phyloP scores from a whole-genome alignment of 2,113 vertebrate genomes.

The Cathartes aura region DNA sequence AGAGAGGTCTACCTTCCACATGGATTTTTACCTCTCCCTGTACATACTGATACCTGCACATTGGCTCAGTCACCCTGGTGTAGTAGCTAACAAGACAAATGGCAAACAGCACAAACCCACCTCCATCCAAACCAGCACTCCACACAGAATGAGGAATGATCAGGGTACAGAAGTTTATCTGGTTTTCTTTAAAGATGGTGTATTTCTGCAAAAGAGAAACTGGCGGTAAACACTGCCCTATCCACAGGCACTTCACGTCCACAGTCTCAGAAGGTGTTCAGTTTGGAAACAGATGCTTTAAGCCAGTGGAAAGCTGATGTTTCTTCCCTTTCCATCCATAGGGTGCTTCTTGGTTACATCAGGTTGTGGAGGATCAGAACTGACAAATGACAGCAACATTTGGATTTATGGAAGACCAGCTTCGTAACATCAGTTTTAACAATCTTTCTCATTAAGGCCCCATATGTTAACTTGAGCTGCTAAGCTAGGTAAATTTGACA shows the following conservation, averaged over 20 bases:
- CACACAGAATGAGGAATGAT: not conserved
- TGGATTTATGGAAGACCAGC: not conserved
- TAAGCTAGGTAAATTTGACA: not conserved
- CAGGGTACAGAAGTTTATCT: not conserved
- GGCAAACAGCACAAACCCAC: not conserved
- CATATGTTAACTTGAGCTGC: not conserved
- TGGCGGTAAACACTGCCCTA: not conserved
- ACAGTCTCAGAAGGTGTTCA: not conserved
- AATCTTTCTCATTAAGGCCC: not conserved
- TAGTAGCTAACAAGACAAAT: not conserved
- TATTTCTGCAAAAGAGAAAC: not conserved
- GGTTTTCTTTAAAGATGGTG: not conserved
- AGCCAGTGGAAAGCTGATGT: not conserved
- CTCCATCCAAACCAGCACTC: not conserved
- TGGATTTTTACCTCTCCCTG: not conserved
- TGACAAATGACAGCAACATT: not conserved
- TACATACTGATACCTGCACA: fast-evolving
- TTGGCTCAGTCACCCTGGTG: not conserved
- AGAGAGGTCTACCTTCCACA: not conserved
- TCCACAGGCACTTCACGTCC: not conserved
- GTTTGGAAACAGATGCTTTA: not conserved
- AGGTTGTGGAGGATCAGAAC: not conserved
- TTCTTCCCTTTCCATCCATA: not conserved
- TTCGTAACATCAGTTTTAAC: not conserved
- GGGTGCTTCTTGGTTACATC: not conserved